Percentiles rank a stretch among this genome's conserved stretches.
phyloP scores from a whole-genome alignment of 2,113 vertebrate genomes.

The Poecile atricapillus region DNA sequence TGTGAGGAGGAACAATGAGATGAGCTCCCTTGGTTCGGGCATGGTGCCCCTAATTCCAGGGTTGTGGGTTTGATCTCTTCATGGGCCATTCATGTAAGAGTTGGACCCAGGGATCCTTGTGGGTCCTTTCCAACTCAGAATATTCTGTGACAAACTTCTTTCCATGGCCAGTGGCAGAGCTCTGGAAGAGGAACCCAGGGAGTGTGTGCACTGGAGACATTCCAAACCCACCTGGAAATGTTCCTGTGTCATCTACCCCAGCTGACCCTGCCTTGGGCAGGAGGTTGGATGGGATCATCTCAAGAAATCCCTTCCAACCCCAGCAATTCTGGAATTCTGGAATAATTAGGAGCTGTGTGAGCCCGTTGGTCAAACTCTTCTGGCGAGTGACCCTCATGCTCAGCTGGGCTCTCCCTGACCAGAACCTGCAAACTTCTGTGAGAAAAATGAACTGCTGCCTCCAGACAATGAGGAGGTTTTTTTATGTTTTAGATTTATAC shows the following conservation, averaged over 20 bases:
- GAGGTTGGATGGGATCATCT: not conserved
- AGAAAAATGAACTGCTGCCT: not conserved
- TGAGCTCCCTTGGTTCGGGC: not conserved
- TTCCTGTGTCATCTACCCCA: not conserved
- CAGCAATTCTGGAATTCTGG: not conserved
- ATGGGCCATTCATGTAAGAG: not conserved
- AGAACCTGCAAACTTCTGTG: not conserved
- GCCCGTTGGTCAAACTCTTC: not conserved
- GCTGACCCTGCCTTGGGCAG: not conserved
- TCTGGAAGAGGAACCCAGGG: not conserved
- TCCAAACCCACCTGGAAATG: not conserved
- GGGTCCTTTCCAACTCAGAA: not conserved
- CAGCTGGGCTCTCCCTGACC: not conserved
- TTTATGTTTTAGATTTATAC: constrained; percentile 43
- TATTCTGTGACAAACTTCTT: not conserved
- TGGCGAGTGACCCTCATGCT: not conserved
- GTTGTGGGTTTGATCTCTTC: not conserved
- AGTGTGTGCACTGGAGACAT: rapidly evolving
- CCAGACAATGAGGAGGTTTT: not conserved
- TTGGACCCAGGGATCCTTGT: not conserved
- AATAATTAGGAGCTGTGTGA: not conserved
- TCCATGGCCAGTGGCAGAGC: not conserved
- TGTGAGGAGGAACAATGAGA: rapidly evolving
- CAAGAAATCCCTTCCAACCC: not conserved
- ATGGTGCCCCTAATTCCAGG: not conserved